Evolutionary conservation across 2,113 vertebrate genomes (phyloP).

Genomic region (Centropristis striata): DNA sequence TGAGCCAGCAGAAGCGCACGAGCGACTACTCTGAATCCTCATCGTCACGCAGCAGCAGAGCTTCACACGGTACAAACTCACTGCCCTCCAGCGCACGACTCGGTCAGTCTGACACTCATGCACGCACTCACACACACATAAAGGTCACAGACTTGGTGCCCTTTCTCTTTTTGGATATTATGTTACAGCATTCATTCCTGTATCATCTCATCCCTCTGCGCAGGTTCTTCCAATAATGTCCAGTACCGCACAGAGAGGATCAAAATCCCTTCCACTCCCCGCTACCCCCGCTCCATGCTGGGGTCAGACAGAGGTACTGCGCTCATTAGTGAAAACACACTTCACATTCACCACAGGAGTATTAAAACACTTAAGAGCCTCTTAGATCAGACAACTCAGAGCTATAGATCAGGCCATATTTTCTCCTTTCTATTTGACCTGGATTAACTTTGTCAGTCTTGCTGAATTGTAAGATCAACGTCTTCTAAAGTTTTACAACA

Average conservation of each 20-base stretch:
- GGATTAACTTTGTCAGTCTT: slow-evolving; percentile 8
- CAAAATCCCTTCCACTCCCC: slow-evolving; percentile 95
- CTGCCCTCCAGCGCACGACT: slow-evolving; percentile 95
- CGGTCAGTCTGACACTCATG: slow-evolving; percentile 87
- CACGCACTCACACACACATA: slow-evolving; percentile 30
- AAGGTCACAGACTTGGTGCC: slow-evolving; percentile 20
- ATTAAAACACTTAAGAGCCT: neutral
- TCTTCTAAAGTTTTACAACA: neutral
- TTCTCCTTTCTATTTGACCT: neutral
- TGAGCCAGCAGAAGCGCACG: slow-evolving; percentile 90
- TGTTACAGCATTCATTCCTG: slow-evolving; percentile 16
- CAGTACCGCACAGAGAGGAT: slow-evolving; percentile 97
- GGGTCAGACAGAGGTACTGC: slow-evolving; percentile 94
- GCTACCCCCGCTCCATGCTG: slow-evolving; percentile 94
- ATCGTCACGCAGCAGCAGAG: slow-evolving; percentile 88
- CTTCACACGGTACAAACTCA: slow-evolving; percentile 95
- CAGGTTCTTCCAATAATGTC: slow-evolving; percentile 94
- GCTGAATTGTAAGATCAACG: neutral
- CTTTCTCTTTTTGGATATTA: slow-evolving; percentile 7
- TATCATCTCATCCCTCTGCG: slow-evolving; percentile 22
- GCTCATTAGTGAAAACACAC: neutral
- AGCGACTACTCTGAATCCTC: slow-evolving; percentile 90
- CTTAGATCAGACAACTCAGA: slow-evolving; percentile 4
- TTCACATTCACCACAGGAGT: neutral
- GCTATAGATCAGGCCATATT: neutral